phyloP scores from a whole-genome alignment of 1,140 invertebrate species.

The Doryteuthis pealeii region DNA sequence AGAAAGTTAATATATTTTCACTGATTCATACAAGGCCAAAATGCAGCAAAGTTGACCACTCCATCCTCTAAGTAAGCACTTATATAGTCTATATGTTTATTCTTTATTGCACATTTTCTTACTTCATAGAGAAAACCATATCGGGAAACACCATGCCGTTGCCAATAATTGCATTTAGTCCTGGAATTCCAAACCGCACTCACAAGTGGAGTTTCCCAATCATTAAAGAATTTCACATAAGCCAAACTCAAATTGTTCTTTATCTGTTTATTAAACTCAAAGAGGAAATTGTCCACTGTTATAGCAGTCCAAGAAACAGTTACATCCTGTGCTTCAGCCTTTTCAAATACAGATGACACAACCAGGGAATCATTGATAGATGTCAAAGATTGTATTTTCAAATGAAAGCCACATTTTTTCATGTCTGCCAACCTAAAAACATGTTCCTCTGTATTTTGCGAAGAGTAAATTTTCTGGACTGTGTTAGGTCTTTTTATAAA shows the following conservation, averaged over 20 bases:
- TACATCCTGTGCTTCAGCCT: not conserved
- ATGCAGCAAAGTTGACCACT: slow-evolving; percentile 29
- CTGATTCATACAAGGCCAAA: slow-evolving; percentile 25
- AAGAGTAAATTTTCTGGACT: not conserved
- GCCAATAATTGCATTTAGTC: slow-evolving; percentile 24
- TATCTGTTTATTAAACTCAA: slow-evolving; percentile 30
- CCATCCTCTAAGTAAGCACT: slow-evolving; percentile 36
- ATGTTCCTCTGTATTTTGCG: not conserved
- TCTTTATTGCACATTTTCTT: slow-evolving; percentile 25
- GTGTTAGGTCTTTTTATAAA: not conserved
- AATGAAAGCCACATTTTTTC: slow-evolving; percentile 1
- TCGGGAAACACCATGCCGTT: slow-evolving; percentile 33
- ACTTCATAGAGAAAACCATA: slow-evolving; percentile 41
- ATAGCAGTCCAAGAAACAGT: slow-evolving; percentile 28
- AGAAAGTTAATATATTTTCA: too few relatives aligned
- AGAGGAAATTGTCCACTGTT: slow-evolving; percentile 33
- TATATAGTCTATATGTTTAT: slow-evolving; percentile 24
- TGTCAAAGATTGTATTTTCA: slow-evolving; percentile 19
- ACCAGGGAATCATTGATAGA: not conserved
- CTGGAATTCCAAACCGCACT: slow-evolving; percentile 30
- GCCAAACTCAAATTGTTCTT: slow-evolving; percentile 16
- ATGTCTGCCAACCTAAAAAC: not conserved
- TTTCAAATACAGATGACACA: slow-evolving; percentile 18
- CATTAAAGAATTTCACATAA: slow-evolving; percentile 33
- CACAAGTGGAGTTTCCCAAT: slow-evolving; percentile 25